Evolutionary conservation across 2,797 vertebrate genomes (phyloP).

Genomic region (Sebastes variabilis): DNA sequence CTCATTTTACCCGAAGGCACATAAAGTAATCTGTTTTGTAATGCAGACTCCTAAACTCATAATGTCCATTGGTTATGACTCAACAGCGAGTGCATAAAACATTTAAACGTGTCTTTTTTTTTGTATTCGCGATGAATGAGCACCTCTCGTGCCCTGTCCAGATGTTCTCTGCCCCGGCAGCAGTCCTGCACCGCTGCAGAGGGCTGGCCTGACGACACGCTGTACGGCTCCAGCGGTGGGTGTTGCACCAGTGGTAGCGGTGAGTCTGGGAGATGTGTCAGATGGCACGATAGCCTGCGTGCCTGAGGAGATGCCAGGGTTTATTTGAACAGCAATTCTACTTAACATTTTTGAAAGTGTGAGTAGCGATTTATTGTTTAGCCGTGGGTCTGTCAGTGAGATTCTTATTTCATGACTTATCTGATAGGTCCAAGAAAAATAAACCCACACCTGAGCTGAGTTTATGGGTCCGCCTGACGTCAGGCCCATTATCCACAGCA

Average conservation of each 20-base stretch:
- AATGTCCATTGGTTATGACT: conserved; percentile 55
- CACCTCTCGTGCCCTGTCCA: conserved; percentile 51
- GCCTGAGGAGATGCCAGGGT: conserved; percentile 67
- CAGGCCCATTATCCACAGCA: conserved; percentile 73
- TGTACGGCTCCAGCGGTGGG: conserved; percentile 9
- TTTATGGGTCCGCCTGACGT: conserved; percentile 78
- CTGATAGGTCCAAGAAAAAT: conserved; percentile 80
- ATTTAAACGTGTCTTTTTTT: conserved; percentile 33
- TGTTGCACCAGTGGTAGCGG: conserved; percentile 20
- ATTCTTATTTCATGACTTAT: conserved; percentile 81
- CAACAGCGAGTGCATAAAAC: conserved; percentile 52
- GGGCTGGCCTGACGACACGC: background rate
- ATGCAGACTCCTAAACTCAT: conserved; percentile 42
- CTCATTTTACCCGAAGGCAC: conserved; percentile 66
- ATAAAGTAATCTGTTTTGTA: conserved; percentile 64
- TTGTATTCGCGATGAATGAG: conserved; percentile 41
- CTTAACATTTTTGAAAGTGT: conserved; percentile 77
- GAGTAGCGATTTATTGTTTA: conserved; percentile 76
- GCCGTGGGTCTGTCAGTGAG: conserved; percentile 63
- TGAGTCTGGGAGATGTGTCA: conserved; percentile 50
- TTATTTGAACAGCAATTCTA: conserved; percentile 82
- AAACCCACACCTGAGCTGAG: conserved; percentile 80
- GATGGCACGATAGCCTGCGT: conserved; percentile 51
- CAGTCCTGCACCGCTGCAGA: conserved; percentile 4
- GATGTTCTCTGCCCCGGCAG: conserved; percentile 50